These are phyloP conservation scores for Deilephila porcellus DNA, from an alignment of 2,888 invertebrate genomes.

Conservation along the genomic window DNA sequence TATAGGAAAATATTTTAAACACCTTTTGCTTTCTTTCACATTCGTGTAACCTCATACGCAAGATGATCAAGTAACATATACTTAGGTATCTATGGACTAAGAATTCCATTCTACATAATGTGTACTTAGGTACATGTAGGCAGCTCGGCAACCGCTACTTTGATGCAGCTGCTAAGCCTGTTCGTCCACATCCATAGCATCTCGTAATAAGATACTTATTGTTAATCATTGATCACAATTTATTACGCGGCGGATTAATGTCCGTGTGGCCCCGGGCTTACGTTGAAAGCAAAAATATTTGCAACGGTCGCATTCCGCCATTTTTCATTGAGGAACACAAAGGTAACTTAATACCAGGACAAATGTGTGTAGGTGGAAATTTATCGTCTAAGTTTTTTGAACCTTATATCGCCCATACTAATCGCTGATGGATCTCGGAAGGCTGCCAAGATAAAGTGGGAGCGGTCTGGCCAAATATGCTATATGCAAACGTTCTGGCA, in stretches of 20 bases:
- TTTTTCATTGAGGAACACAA: slow-evolving; percentile 15
- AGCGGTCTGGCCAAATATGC: slow-evolving; percentile 12
- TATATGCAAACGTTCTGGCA: slow-evolving; percentile 12
- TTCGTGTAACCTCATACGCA: no score
- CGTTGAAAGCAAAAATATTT: slow-evolving; percentile 20
- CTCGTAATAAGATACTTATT: slow-evolving; percentile 20
- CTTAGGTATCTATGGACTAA: background rate
- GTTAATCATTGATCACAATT: slow-evolving; percentile 15
- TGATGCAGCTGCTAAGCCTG: slow-evolving; percentile 11
- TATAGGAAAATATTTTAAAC: background rate
- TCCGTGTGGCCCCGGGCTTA: slow-evolving; percentile 5
- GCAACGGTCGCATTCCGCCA: background rate
- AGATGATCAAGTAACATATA: background rate
- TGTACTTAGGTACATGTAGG: background rate
- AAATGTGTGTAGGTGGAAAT: slow-evolving; percentile 32
- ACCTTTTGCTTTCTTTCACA: background rate
- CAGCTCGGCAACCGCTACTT: background rate
- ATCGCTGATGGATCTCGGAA: slow-evolving; percentile 21
- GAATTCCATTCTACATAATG: background rate
- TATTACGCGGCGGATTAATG: background rate
- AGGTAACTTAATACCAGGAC: slow-evolving; percentile 27
- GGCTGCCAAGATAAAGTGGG: slow-evolving; percentile 16
- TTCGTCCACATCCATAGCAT: slow-evolving; percentile 24
- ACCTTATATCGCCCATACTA: slow-evolving; percentile 6
- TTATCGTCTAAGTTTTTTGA: slow-evolving; percentile 23